phyloP scores from a whole-genome alignment of 2,797 vertebrate species.

The Pseudochirops cupreus region DNA sequence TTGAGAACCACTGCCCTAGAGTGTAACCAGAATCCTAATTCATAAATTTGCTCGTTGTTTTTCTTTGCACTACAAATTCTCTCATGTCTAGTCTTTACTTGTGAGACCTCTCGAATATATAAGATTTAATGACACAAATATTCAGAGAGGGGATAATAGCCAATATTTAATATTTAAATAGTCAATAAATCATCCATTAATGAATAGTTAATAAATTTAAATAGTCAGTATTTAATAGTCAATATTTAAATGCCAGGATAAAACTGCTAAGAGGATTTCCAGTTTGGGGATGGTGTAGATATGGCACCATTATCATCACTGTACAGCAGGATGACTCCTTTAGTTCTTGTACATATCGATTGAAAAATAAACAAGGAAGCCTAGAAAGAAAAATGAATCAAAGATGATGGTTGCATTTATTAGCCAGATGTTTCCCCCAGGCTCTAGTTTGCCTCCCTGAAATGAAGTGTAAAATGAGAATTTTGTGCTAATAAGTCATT shows the following conservation, averaged over 20 bases:
- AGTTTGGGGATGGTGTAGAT: background rate
- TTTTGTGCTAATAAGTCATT: background rate
- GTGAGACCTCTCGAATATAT: background rate
- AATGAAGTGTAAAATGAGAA: constrained; percentile 55
- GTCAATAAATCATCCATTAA: no score
- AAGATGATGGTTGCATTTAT: constrained; percentile 50
- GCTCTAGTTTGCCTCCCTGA: background rate
- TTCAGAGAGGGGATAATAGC: background rate
- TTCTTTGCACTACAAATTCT: background rate
- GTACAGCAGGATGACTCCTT: background rate
- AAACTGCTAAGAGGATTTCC: background rate
- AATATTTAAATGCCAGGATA: background rate
- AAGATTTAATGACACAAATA: background rate
- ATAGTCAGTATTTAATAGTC: background rate
- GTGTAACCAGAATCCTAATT: background rate
- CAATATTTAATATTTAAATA: background rate
- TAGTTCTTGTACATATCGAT: constrained; percentile 1
- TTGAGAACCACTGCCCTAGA: background rate
- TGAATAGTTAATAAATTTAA: no score
- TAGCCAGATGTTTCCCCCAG: background rate
- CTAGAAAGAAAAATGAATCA: constrained; percentile 17
- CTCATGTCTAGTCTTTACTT: background rate
- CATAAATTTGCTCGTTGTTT: background rate
- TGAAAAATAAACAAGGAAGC: constrained; percentile 1
- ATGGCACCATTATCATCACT: background rate